Evolutionary conservation across 2,113 vertebrate species (phyloP), one percentile per base, ranked within the genome.

Genomic region (Cariama cristata): DNA sequence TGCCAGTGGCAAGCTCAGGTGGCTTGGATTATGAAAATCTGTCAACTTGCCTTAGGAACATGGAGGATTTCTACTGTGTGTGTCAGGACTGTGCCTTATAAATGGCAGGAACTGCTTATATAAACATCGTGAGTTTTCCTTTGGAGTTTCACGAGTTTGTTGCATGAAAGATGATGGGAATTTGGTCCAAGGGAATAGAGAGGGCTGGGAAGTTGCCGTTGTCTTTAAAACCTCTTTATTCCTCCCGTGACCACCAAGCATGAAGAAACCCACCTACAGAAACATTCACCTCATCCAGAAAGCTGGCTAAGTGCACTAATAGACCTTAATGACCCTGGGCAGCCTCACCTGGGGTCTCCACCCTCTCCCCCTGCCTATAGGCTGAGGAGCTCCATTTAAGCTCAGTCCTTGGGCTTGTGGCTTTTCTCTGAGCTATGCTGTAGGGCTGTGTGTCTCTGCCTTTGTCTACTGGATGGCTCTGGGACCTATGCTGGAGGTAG

Each of bases 351-450:
- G 56, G 56, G 50, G 35, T 80, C 86, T 66, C 21, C 44, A 53
- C 50, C 40, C 47, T 40, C 44, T 14, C 27, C n/a, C n/a, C 71
- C 67, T 38, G 40, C 44, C 53, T 52, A 17, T 23, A 40, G 79
- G 83, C 53, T 52, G 47, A 67, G 66, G 20, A 68, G 11, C 47
- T 67, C 47, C 20, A 68, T 88, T 83, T 47, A 79, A 94, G 35
- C 24, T 21, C 73, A 33, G 55, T n/a, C 33, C 28, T 28, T 21
- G 28, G 53, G 10, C 1, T 47, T 14, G 2, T 3, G 3, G 8
- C 2, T 55, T 60, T 19, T 5, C 3, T n/a, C 7, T 38, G 32
- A 23, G 35, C 5, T 50, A 0, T 14, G 42, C 3, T 52, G 21
- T 2, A 47, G 47, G 27, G 2, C 4, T 17, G 10, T 23, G 8